phyloP scores from a whole-genome alignment of 2,888 invertebrate species.

The Drosophila kuntzei region DNA sequence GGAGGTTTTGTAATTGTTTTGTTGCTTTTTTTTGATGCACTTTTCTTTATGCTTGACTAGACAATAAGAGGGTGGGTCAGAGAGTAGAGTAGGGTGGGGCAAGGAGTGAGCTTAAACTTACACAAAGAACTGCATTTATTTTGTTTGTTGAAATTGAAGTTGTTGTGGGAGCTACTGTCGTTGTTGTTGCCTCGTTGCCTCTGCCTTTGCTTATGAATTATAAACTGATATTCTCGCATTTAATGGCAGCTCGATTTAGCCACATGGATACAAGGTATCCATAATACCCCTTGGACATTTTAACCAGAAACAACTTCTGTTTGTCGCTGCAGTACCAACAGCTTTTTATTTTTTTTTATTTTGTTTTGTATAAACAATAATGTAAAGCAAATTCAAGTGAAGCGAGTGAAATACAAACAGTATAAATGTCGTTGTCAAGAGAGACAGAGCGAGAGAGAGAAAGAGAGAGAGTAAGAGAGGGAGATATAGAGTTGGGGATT shows the following conservation, averaged over 20 bases:
- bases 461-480: neutral
- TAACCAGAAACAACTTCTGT: constrained; percentile 31
- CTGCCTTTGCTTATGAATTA: constrained; percentile 27
- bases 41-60: constrained; percentile 34
- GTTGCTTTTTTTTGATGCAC: constrained; percentile 7
- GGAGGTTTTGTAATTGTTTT: constrained; percentile 29
- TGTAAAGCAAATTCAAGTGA: constrained; percentile 60
- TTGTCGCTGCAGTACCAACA: constrained; percentile 35
- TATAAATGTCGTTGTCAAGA: constrained; percentile 45
- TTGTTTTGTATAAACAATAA: constrained; percentile 53
- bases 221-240: constrained; percentile 30
- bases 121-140: constrained; percentile 67
- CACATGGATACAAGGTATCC: constrained; percentile 22
- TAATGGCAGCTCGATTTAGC: constrained; percentile 22
- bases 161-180: constrained; percentile 4
- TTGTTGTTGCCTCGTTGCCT: constrained; percentile 12
- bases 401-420: constrained; percentile 41
- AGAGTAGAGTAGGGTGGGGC: neutral
- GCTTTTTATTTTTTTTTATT: constrained; percentile 11
- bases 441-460: neutral
- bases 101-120: constrained; percentile 43
- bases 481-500: neutral
- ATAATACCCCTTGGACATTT: constrained; percentile 10
- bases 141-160: constrained; percentile 3
- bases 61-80: constrained; percentile 4